Conservation (phyloP, 1,140 invertebrate species). For the Drosophila arizonae region DNA sequence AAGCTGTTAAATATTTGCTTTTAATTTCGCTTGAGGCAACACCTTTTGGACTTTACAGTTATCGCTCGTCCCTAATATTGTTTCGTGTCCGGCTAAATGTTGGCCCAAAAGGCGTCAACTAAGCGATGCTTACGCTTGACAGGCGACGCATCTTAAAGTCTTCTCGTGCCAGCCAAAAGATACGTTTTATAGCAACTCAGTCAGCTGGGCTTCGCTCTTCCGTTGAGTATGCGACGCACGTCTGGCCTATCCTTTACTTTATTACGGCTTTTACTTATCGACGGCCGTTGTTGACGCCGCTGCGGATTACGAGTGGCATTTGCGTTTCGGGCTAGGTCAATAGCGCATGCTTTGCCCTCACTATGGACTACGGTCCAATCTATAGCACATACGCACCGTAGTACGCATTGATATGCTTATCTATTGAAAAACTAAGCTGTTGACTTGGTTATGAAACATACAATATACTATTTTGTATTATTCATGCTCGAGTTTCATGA, state of each 20-base stretch:
- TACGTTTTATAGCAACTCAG: not conserved
- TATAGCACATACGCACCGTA: constrained; percentile 21
- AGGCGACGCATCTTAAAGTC: not conserved
- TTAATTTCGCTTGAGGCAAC: constrained; percentile 31
- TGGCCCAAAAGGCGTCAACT: constrained; percentile 2
- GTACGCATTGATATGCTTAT: not conserved
- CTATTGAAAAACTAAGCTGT: not conserved
- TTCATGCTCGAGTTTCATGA: constrained; percentile 12
- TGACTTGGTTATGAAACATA: not conserved
- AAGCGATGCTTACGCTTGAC: not conserved
- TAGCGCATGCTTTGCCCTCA: too few species aligned
- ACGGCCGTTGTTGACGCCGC: constrained; percentile 11
- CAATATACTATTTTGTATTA: not conserved
- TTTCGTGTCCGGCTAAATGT: constrained; percentile 5
- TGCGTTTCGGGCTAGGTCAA: constrained; percentile 36
- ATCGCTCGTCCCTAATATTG: constrained; percentile 11
- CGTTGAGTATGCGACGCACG: constrained; percentile 56
- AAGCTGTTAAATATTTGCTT: constrained; percentile 45
- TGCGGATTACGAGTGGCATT: constrained; percentile 54
- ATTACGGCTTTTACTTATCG: constrained; percentile 22
- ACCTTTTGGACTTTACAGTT: constrained; percentile 12
- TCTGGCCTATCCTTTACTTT: constrained; percentile 48
- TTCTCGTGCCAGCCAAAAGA: not conserved
- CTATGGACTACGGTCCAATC: too few species aligned
- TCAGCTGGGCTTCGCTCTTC: constrained; percentile 13